These are phyloP conservation scores for Digitonthophagus gazella DNA, from an alignment of 2,888 invertebrate genomes.

Conservation along the genomic window DNA sequence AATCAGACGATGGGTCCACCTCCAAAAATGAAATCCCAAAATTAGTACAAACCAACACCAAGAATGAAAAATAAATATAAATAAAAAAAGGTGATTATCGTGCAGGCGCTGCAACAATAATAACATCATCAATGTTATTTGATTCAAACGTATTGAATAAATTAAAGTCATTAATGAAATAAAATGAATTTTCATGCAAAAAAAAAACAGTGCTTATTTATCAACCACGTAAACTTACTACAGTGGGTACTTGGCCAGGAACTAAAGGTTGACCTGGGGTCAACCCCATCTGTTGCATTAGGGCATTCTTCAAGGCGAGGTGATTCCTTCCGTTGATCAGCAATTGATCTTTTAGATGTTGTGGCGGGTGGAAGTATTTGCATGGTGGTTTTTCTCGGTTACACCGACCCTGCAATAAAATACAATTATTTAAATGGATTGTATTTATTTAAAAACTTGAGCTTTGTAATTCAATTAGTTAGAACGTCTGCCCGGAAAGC, in stretches of 20 bases:
- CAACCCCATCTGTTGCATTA: conserved; percentile 95
- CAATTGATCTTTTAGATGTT: conserved; percentile 99
- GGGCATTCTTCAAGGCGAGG: conserved; percentile 96
- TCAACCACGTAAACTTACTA: conserved; percentile 67
- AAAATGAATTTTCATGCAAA: not conserved
- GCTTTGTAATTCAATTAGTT: too few species aligned
- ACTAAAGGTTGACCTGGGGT: conserved; percentile 87
- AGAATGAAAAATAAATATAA: conserved; percentile 13
- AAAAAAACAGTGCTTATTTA: not conserved
- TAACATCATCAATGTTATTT: not conserved
- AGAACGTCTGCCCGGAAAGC: too few species aligned
- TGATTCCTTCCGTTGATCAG: conserved; percentile 99
- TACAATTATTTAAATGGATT: too few species aligned
- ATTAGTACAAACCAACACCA: conserved; percentile 39
- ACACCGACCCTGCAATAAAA: conserved; percentile 87
- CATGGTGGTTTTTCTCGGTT: conserved; percentile 99
- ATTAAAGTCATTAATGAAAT: too few species aligned
- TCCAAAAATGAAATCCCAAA: conserved; percentile 41
- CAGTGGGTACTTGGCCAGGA: conserved; percentile 89
- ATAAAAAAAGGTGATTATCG: not conserved
- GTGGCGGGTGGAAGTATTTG: conserved; percentile 99
- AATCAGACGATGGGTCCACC: conserved; percentile 58
- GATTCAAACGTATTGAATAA: not conserved
- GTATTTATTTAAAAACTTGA: too few species aligned
- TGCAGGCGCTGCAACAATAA: conserved; percentile 4